Conservation (phyloP, 2,797 vertebrate genomes). For the Gymnoscopelus braueri region DNA sequence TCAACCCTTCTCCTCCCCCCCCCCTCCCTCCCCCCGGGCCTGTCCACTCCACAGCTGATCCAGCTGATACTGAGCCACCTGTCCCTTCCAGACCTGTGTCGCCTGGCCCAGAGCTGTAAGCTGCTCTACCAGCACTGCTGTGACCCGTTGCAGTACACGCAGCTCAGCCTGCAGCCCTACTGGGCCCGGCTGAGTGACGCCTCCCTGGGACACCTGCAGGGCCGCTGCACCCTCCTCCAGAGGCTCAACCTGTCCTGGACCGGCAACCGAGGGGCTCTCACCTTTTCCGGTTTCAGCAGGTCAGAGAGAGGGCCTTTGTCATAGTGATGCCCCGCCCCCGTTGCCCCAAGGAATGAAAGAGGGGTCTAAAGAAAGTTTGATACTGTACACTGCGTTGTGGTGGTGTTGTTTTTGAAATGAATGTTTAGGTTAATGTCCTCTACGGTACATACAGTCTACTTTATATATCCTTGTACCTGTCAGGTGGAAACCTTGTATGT, state of each 20-base stretch:
- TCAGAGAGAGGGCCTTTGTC: conserved; percentile 72
- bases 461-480: too few species aligned
- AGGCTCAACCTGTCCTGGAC: conserved; percentile 99
- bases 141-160: conserved; percentile 96
- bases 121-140: conserved; percentile 96
- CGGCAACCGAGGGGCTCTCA: conserved; percentile 93
- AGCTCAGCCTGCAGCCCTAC: conserved; percentile 97
- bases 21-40: conserved; percentile 39
- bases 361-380: conserved; percentile 14
- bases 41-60: conserved; percentile 86
- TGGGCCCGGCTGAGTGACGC: conserved; percentile 93
- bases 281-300: conserved; percentile 94
- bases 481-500: too few species aligned
- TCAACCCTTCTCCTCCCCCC: conserved; percentile 7
- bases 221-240: conserved; percentile 93
- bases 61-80: conserved; percentile 97
- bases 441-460: too few species aligned
- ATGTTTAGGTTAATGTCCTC: too few species aligned
- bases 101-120: conserved; percentile 96
- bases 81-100: conserved; percentile 94
- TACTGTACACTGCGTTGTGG: too few species aligned
- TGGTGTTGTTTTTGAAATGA: too few species aligned
- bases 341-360: too few species aligned
- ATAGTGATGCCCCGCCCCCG: not conserved
- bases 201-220: conserved; percentile 91